Percentiles rank a stretch among this genome's conserved stretches.
Evolutionary conservation across 2,888 invertebrate species (phyloP).

Genomic region (Loripinus fragilis): DNA sequence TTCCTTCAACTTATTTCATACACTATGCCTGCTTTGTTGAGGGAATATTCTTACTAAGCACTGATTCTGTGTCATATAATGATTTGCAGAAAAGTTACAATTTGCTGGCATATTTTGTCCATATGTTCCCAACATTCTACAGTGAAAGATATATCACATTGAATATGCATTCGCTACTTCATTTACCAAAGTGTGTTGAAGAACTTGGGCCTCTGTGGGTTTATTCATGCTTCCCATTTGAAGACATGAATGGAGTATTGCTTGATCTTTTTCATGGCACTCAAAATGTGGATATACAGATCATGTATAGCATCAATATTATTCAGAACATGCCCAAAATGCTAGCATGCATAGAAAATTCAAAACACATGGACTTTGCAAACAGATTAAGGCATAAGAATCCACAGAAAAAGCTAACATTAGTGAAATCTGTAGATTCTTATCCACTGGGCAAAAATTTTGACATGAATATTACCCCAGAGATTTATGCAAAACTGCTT

Average conservation of each 20-base stretch:
- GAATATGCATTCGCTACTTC: slow-evolving; percentile 52
- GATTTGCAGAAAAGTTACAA: slow-evolving; percentile 29
- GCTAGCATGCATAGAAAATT: neutral
- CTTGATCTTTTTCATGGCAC: slow-evolving; percentile 52
- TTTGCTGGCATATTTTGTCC: slow-evolving; percentile 46
- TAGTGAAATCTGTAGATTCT: neutral
- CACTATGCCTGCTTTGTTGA: slow-evolving; percentile 52
- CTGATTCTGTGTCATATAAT: slow-evolving; percentile 29
- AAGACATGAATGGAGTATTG: slow-evolving; percentile 42
- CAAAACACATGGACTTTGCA: neutral
- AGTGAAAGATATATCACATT: slow-evolving; percentile 45
- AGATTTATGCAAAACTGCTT: neutral
- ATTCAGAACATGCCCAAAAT: slow-evolving; percentile 38
- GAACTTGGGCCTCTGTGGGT: slow-evolving; percentile 53
- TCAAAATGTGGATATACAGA: slow-evolving; percentile 51
- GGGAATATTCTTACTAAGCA: slow-evolving; percentile 41
- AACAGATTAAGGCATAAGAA: neutral
- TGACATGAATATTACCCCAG: neutral
- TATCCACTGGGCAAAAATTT: neutral
- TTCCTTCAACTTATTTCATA: slow-evolving; percentile 31
- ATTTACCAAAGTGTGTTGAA: slow-evolving; percentile 44
- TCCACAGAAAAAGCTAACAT: neutral
- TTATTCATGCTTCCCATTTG: slow-evolving; percentile 58
- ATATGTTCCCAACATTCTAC: slow-evolving; percentile 43
- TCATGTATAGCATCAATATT: slow-evolving; percentile 30